Conservation (phyloP, 2,888 invertebrate species). For the Limnephilus rhombicus region DNA sequence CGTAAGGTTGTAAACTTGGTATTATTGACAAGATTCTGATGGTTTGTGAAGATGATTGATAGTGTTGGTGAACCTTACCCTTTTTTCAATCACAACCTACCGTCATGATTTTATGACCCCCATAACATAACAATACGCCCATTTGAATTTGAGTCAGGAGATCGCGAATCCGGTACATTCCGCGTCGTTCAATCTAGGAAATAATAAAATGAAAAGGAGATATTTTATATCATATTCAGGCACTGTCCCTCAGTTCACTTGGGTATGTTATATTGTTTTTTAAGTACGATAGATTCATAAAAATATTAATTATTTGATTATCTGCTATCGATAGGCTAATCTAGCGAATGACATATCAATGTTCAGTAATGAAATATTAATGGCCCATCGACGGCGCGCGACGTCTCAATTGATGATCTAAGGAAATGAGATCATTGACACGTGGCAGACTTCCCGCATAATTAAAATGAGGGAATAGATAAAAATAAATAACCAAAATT, state of each 20-base stretch:
- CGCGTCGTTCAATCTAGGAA: not conserved
- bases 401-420: not conserved
- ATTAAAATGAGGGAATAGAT: too few species aligned
- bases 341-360: not conserved
- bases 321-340: too few species aligned
- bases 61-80: not conserved
- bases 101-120: not conserved
- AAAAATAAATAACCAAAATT: too few species aligned
- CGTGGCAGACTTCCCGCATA: not conserved
- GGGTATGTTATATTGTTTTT: too few species aligned
- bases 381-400: not conserved
- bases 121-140: not conserved
- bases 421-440: slow-evolving; percentile 7
- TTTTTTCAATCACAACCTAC: not conserved
- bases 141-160: not conserved
- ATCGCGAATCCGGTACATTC: not conserved
- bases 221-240: not conserved
- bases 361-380: not conserved
- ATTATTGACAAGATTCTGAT: not conserved
- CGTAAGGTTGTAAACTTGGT: not conserved
- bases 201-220: not conserved
- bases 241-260: too few species aligned
- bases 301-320: too few species aligned
- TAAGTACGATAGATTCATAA: too few species aligned
- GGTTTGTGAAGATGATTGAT: not conserved